phyloP scores from a whole-genome alignment of 2,797 vertebrate genomes.

The Rhinophrynus dorsalis region DNA sequence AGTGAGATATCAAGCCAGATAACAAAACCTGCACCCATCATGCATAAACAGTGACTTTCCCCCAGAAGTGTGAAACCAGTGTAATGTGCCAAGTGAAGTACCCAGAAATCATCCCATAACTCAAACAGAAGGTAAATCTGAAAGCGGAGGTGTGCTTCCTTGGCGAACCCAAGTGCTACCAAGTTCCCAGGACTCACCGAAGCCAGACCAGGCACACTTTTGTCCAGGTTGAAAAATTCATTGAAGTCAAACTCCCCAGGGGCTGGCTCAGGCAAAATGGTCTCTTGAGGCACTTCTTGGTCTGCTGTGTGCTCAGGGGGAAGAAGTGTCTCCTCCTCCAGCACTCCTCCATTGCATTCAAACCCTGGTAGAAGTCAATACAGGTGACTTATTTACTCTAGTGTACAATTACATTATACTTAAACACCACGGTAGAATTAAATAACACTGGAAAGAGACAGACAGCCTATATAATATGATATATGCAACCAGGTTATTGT shows the following conservation, averaged over 20 bases:
- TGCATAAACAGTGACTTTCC: not conserved
- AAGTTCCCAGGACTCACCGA: slow-evolving; percentile 81
- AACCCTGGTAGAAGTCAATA: slow-evolving; percentile 62
- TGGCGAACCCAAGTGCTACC: not conserved
- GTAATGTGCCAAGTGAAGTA: not conserved
- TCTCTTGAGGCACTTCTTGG: slow-evolving; percentile 89
- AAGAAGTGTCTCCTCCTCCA: slow-evolving; percentile 73
- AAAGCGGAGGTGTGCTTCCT: not conserved
- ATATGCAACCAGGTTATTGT: too few species aligned
- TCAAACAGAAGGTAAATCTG: not conserved
- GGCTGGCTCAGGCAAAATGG: slow-evolving; percentile 81
- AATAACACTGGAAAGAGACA: too few species aligned
- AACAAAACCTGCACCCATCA: not conserved
- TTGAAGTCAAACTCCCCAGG: slow-evolving; percentile 96
- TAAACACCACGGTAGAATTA: too few species aligned
- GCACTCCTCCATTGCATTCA: slow-evolving; percentile 89
- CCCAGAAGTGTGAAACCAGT: slow-evolving; percentile 4
- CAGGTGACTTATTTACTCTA: too few species aligned
- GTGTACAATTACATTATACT: too few species aligned
- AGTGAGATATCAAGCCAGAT: slow-evolving; percentile 43
- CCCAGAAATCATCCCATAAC: not conserved
- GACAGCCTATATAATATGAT: too few species aligned
- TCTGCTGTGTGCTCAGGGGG: slow-evolving; percentile 76
- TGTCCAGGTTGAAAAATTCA: slow-evolving; percentile 97
- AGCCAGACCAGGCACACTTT: slow-evolving; percentile 92